phyloP scores from a whole-genome alignment of 2,888 invertebrate genomes.

The Elmis aenea region DNA sequence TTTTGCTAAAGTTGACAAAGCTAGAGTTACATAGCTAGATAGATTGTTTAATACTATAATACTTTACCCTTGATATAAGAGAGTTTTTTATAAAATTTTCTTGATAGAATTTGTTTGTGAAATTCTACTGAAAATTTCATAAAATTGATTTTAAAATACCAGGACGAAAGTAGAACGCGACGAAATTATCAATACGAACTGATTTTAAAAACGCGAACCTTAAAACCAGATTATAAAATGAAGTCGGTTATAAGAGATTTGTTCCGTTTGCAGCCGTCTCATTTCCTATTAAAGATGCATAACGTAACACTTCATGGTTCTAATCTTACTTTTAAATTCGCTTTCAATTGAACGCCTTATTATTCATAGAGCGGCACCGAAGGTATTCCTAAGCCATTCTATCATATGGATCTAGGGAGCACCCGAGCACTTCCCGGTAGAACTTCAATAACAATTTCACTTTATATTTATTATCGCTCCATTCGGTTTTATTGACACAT shows the following conservation, averaged over 20 bases:
- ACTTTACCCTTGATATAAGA: no score
- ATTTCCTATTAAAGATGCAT: slow-evolving; percentile 24
- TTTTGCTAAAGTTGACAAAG: no score
- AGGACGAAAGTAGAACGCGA: no score
- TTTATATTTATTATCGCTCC: slow-evolving; percentile 40
- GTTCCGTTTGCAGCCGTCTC: slow-evolving; percentile 18
- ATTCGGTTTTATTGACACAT: slow-evolving; percentile 41
- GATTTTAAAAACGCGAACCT: no score
- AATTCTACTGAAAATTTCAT: no score
- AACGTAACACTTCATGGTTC: slow-evolving; percentile 24
- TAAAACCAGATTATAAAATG: no score
- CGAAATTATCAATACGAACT: no score
- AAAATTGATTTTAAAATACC: no score
- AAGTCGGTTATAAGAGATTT: slow-evolving; percentile 22
- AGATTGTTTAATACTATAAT: no score
- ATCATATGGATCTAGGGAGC: slow-evolving; percentile 17
- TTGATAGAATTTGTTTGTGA: no score
- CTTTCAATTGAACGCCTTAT: slow-evolving; percentile 33
- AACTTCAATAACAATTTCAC: slow-evolving; percentile 39
- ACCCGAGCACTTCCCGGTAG: slow-evolving; percentile 13
- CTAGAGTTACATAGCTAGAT: no score
- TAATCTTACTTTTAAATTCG: slow-evolving; percentile 35
- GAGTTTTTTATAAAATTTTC: no score
- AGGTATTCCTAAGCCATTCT: slow-evolving; percentile 25
- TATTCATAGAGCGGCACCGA: slow-evolving; percentile 27